Evolutionary conservation across 2,797 vertebrate genomes (phyloP).

Genomic region (Lophius americanus): DNA sequence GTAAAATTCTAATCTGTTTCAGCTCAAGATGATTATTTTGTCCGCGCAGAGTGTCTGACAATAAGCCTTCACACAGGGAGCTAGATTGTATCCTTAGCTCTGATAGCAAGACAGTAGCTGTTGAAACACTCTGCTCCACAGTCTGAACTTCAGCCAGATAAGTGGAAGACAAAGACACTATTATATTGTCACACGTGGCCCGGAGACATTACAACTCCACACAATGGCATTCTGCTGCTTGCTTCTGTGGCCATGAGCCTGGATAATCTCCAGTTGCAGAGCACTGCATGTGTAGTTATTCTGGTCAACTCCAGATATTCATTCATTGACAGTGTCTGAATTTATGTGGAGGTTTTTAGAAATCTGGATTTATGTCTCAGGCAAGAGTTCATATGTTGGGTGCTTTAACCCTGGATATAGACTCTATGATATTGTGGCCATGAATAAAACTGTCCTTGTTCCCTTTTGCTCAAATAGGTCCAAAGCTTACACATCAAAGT

Average conservation of each 20-base stretch:
- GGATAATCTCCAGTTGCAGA: conserved; percentile 46
- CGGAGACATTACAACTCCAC: conserved; percentile 66
- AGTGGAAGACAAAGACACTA: conserved; percentile 75
- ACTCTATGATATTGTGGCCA: neutral
- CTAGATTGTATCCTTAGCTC: conserved; percentile 68
- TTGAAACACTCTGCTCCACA: conserved; percentile 60
- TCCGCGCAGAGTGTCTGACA: conserved; percentile 57
- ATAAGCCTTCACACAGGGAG: conserved; percentile 57
- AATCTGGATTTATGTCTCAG: conserved; percentile 18
- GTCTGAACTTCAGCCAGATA: conserved; percentile 68
- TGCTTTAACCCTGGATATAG: conserved; percentile 13
- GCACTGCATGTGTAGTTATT: conserved; percentile 28
- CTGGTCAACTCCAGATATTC: conserved; percentile 38
- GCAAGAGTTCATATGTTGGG: conserved; percentile 15
- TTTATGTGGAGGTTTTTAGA: conserved; percentile 38
- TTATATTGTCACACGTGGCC: conserved; percentile 68
- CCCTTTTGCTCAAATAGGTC: neutral
- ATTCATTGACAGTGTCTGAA: conserved; percentile 36
- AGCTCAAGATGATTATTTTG: conserved; percentile 62
- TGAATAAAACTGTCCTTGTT: conserved; percentile 5
- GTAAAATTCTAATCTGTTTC: conserved; percentile 60
- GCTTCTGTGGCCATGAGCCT: conserved; percentile 35
- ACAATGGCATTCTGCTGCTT: conserved; percentile 57
- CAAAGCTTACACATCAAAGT: neutral
- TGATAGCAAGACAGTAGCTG: conserved; percentile 67